A percentile compares a stretch with the other conserved stretches of the same genome.
Evolutionary conservation across 2,113 vertebrate species (phyloP).

Genomic region (Rhombomys opimus): DNA sequence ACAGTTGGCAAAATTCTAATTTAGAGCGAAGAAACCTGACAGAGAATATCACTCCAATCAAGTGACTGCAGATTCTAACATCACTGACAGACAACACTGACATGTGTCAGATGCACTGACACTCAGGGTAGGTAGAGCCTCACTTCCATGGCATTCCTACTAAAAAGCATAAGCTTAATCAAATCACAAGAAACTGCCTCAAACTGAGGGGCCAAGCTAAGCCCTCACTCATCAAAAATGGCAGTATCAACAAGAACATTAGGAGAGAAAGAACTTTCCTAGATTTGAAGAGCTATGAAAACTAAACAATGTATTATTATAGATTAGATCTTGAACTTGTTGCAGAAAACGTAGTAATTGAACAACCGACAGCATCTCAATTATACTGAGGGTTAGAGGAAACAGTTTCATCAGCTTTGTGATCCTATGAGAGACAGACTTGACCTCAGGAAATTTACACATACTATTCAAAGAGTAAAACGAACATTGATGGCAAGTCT

Average conservation of each 20-base stretch:
- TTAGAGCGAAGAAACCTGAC: not conserved
- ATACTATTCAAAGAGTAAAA: not conserved
- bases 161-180: not conserved
- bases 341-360: not conserved
- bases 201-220: not conserved
- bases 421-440: not conserved
- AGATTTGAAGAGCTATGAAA: conserved; percentile 31
- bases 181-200: not conserved
- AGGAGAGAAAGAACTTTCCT: not conserved
- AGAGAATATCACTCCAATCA: not conserved
- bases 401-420: not conserved
- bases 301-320: not conserved
- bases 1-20: conserved; percentile 42
- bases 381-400: not conserved
- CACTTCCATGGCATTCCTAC: not conserved
- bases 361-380: not conserved
- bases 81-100: not conserved
- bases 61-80: not conserved
- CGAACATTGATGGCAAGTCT: not conserved
- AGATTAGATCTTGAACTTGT: not conserved
- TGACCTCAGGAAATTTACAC: not conserved
- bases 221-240: not conserved
- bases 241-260: conserved; percentile 44
- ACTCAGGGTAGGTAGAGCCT: not conserved
- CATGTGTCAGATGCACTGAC: not conserved